Conservation (phyloP, 2,797 vertebrate genomes). For the Potorous gilbertii region DNA sequence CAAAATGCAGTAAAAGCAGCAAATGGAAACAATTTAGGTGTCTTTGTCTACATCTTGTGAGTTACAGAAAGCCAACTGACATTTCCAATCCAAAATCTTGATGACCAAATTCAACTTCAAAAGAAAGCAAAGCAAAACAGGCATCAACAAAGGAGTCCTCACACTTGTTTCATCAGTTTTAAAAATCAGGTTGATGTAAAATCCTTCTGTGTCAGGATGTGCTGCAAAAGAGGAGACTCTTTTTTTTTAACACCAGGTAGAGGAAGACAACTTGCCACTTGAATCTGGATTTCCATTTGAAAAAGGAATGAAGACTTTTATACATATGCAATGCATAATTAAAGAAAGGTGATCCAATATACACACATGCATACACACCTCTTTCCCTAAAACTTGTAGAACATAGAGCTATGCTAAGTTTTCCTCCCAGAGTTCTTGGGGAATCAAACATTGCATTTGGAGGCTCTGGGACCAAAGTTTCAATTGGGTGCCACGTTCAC, state of each 20-base stretch:
- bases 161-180: constrained; percentile 11
- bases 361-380: not conserved
- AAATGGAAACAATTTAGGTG: constrained; percentile 28
- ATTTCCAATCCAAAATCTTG: constrained; percentile 17
- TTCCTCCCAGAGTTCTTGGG: constrained; percentile 50
- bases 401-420: not conserved
- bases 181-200: constrained; percentile 42
- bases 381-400: not conserved
- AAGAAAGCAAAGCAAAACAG: not conserved
- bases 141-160: not conserved
- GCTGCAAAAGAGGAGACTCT: not conserved
- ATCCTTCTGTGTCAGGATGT: constrained; percentile 37
- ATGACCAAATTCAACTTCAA: constrained; percentile 47
- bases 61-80: constrained; percentile 24
- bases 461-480: constrained; percentile 62
- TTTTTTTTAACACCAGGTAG: constrained; percentile 47
- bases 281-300: constrained; percentile 49
- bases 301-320: constrained; percentile 41
- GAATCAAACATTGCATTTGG: constrained; percentile 45
- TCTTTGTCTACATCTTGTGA: constrained; percentile 20
- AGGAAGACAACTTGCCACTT: constrained; percentile 11
- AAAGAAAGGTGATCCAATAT: constrained; percentile 12
- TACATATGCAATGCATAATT: constrained; percentile 54
- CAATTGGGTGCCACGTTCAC: constrained; percentile 33
- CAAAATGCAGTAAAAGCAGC: constrained; percentile 23